phyloP scores from a whole-genome alignment of 2,888 invertebrate species.

The Epirrhoe alternata region DNA sequence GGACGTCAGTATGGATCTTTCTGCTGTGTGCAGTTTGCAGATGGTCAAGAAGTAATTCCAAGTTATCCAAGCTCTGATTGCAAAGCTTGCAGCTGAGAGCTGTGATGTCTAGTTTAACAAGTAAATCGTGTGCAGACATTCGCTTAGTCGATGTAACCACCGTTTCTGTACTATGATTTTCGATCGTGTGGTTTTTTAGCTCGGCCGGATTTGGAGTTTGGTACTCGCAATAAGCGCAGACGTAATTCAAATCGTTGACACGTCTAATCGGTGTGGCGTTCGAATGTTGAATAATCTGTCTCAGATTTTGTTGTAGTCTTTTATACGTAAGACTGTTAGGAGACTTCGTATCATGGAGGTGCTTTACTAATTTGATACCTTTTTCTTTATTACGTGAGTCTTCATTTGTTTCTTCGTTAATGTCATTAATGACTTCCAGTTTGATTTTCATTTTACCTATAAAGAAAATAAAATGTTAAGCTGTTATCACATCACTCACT shows the following conservation, averaged over 20 bases:
- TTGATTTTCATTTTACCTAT: slow-evolving; percentile 27
- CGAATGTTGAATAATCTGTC: slow-evolving; percentile 31
- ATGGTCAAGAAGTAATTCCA: slow-evolving; percentile 63
- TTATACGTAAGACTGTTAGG: slow-evolving; percentile 16
- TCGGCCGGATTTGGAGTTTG: slow-evolving; percentile 31
- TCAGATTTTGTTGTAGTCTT: slow-evolving; percentile 31
- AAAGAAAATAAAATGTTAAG: slow-evolving; percentile 30
- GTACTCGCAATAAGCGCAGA: slow-evolving; percentile 42
- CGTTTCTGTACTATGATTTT: slow-evolving; percentile 33
- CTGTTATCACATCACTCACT: slow-evolving; percentile 7
- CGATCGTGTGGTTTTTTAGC: slow-evolving; percentile 40
- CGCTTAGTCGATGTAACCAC: slow-evolving; percentile 20
- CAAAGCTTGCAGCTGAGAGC: slow-evolving; percentile 58
- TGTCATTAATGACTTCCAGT: slow-evolving; percentile 19
- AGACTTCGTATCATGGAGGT: slow-evolving; percentile 12
- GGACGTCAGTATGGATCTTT: slow-evolving; percentile 46
- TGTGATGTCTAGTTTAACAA: slow-evolving; percentile 36
- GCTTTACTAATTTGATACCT: slow-evolving; percentile 25
- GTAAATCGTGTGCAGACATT: slow-evolving; percentile 23
- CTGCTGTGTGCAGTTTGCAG: slow-evolving; percentile 56
- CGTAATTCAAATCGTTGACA: slow-evolving; percentile 35
- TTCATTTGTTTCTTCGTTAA: slow-evolving; percentile 6
- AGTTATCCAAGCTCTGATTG: slow-evolving; percentile 53
- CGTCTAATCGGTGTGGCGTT: slow-evolving; percentile 44
- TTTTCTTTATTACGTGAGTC: slow-evolving; percentile 8